These are phyloP conservation scores for Antechinus flavipes DNA, from an alignment of 2,113 vertebrate genomes.

Conservation along the genomic window DNA sequence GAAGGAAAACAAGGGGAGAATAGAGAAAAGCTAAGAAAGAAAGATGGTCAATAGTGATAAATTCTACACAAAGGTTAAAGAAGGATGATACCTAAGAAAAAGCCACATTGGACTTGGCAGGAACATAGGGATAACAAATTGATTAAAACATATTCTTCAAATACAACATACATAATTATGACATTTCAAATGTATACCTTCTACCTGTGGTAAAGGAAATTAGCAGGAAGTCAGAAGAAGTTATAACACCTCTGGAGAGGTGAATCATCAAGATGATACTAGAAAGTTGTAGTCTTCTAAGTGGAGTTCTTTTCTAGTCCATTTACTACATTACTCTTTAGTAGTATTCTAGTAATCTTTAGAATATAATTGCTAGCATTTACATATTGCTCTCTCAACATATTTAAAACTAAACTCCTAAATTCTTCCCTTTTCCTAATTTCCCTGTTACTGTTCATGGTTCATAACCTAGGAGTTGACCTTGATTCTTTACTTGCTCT, in stretches of 20 bases:
- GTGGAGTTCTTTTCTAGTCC: background rate
- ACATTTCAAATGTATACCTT: background rate
- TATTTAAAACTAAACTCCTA: background rate
- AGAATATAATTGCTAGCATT: background rate
- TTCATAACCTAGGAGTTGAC: background rate
- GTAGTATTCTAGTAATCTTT: background rate
- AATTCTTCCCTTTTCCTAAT: constrained; percentile 3
- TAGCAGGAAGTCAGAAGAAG: background rate
- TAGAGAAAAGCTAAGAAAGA: background rate
- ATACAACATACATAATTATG: background rate
- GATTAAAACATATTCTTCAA: background rate
- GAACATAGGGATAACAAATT: background rate
- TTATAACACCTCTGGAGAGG: background rate
- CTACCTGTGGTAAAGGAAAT: background rate
- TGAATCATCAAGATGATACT: background rate
- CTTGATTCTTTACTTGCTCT: background rate
- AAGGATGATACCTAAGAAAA: background rate
- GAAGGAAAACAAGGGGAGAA: background rate
- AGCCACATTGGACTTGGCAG: background rate
- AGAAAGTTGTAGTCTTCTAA: background rate
- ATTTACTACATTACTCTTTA: background rate
- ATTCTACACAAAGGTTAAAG: background rate
- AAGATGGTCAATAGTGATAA: background rate
- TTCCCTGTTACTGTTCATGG: constrained; percentile 1
- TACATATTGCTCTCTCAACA: background rate